Conservation (phyloP, 2,797 vertebrate genomes). For the Cuniculus paca region DNA sequence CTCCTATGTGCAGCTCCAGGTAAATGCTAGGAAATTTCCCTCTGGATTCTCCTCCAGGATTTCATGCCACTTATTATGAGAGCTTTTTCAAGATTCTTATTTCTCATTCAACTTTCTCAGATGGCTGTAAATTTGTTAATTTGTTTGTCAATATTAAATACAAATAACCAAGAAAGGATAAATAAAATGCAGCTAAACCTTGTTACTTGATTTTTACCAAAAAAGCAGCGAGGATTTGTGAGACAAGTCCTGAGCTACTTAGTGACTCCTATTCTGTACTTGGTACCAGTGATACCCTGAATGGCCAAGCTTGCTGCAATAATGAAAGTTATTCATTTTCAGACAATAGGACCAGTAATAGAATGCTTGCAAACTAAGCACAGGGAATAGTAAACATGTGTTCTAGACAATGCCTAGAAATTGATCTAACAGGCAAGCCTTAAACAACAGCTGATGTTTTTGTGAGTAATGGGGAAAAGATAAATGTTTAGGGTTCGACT, state of each 20-base stretch:
- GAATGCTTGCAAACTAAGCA: conserved; percentile 44
- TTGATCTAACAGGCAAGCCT: neutral
- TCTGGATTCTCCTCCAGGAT: neutral
- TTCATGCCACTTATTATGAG: neutral
- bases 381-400: conserved; percentile 49
- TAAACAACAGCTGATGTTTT: conserved; percentile 33
- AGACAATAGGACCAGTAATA: conserved; percentile 65
- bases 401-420: conserved; percentile 48
- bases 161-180: conserved; percentile 10
- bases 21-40: conserved; percentile 14
- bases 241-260: conserved; percentile 38
- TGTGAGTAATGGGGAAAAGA: neutral
- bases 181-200: conserved; percentile 10
- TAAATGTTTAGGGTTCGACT: neutral
- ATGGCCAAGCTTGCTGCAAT: neutral
- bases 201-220: conserved; percentile 18
- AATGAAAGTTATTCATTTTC: conserved; percentile 66
- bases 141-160: neutral
- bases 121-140: neutral
- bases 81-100: conserved; percentile 1
- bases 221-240: neutral
- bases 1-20: neutral
- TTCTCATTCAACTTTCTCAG: neutral
- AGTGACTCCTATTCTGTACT: conserved; percentile 16
- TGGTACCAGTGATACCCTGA: conserved; percentile 68